Evolutionary conservation across 2,888 invertebrate genomes (phyloP), one percentile per base, ranked within the genome.

Genomic region (Papilio protenor): DNA sequence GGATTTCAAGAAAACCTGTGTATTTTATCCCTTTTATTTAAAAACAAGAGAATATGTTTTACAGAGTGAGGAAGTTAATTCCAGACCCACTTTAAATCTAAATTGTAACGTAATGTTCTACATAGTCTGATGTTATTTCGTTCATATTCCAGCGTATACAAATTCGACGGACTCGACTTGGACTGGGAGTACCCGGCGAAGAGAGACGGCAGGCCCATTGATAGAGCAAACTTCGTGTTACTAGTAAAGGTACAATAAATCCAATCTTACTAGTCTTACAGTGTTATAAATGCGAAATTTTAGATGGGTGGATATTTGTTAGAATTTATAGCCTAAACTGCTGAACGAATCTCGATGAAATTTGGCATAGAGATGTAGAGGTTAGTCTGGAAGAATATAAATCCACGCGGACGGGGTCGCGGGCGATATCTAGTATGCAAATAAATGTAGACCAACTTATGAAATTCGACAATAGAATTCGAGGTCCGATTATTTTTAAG

Each of bases 101-200:
- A 11, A 59, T 59, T 21, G 57, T 57, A 18, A 18, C 4, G 6
- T 55, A 55, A 55, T 64, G 10, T 64, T 33, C 12, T 21, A 12
- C 47, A 47, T 47, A 23, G n/a, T 45, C 16, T 70, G 18, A 49
- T 49, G 47, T 49, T 10, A 72, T 52, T 21, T 23, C 3, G 21
- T 1, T 69, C 14, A 21, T 81, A 82, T 92, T 94, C n/a, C 89
- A 97, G 97, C 74, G 95, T 95, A 82, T 96, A 96, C 88, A 95
- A 96, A 75, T 97, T 98, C 83, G 97, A 97, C 82, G 97, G 97
- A 0, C 89, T 98, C 45, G 97, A 98, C 85, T 87, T 97, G 83
- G 98, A 98, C 86, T 98, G 98, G 98, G 98, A 98, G 88, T 98
- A 97, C 86, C 98, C 98, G 0, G 96, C 96, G 14, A 96, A 96